Evolutionary conservation across 2,113 vertebrate species (phyloP), one percentile per base, ranked within the genome.

Genomic region (Percopsis transmontana): DNA sequence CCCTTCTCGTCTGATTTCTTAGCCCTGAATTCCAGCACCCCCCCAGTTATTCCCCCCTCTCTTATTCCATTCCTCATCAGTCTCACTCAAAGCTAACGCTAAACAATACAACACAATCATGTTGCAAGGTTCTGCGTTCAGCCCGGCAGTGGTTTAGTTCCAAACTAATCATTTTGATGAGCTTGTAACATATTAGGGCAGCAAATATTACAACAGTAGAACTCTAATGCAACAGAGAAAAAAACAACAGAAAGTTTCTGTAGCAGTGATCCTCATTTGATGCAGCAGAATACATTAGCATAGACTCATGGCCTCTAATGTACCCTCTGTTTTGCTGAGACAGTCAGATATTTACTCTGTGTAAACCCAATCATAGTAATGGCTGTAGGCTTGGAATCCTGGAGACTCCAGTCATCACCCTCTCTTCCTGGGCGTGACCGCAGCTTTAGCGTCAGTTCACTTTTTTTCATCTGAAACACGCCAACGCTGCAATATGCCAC

Each of bases 311-410:
- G 40, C 63, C 70, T 79, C 24, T 74, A 69, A 88, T 81, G 77
- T 72, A 68, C 42, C 57, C 19, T 71, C 68, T 13, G 16, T 85
- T 83, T 82, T 86, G 85, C 87, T 86, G 87, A 87, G 72, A 77
- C 78, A 78, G 61, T 84, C 70, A 85, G 63, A 79, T 85, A 80
- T 52, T 58, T 67, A 68, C 13, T 3, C 53, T 67, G 78, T 66
- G 65, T 55, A 76, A 81, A 81, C 72, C 76, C 72, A 87, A 87
- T 88, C 86, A 81, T 21, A 65, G 24, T 86, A 86, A 85, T 83
- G 80, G 83, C 72, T 62, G 54, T 27, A 54, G 71, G 64, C 58
- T 66, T 76, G 80, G 74, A 77, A 76, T 51, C 58, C 45, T 70
- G 70, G 61, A 62, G 57, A 24, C 55, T 48, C 76, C 74, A 82